phyloP scores from a whole-genome alignment of 2,113 vertebrate species.

The Rafetus swinhoei region DNA sequence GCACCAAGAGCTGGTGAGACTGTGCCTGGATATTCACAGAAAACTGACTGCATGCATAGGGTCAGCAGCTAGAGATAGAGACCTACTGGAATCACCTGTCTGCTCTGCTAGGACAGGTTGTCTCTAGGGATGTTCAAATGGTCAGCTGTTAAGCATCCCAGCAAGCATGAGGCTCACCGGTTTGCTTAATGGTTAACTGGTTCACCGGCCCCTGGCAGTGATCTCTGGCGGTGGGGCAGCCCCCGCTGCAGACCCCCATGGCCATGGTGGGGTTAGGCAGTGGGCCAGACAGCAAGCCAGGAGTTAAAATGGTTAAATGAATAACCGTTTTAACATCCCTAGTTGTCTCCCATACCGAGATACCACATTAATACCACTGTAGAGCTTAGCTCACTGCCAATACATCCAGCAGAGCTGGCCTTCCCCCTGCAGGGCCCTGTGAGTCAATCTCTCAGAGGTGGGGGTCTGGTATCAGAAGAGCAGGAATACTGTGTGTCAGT shows the following conservation, averaged over 20 bases:
- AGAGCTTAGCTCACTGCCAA: neutral
- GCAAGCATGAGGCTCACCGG: no score
- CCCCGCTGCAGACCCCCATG: no score
- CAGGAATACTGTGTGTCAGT: neutral
- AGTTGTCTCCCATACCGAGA: neutral
- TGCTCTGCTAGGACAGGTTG: neutral
- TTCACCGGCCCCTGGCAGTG: no score
- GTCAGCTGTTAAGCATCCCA: no score
- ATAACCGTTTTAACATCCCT: no score
- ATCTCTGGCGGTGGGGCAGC: no score
- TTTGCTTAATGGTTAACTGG: no score
- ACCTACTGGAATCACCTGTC: neutral
- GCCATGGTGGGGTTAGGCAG: no score
- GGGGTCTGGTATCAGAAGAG: neutral
- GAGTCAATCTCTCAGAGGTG: neutral
- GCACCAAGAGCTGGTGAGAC: neutral
- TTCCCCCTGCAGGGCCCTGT: neutral
- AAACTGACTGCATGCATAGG: neutral
- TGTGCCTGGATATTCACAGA: neutral
- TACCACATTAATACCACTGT: no score
- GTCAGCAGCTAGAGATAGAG: neutral
- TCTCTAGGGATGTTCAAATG: no score
- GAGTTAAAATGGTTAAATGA: no score
- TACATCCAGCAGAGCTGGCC: neutral
- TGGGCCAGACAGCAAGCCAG: no score